Evolutionary conservation across 2,888 invertebrate species (phyloP).

Genomic region (Teinopalpus imperialis): DNA sequence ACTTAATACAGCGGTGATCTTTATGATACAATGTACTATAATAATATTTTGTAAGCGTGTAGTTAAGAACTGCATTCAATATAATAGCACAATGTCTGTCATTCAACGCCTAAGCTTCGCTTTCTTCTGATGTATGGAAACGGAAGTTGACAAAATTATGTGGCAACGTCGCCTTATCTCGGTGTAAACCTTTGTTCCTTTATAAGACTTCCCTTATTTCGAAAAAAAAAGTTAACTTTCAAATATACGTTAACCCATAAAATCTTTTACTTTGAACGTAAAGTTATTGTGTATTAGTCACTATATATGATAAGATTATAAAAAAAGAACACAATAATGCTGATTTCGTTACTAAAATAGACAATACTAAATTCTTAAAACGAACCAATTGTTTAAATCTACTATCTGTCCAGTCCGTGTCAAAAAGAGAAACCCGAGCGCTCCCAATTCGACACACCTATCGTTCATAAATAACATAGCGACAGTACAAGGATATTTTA

Average conservation of each 20-base stretch:
- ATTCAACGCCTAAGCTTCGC: slow-evolving; percentile 34
- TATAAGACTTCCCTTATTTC: slow-evolving; percentile 34
- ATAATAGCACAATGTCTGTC: slow-evolving; percentile 38
- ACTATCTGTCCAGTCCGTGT: slow-evolving; percentile 61
- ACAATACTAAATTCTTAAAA: too few relatives aligned
- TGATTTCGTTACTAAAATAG: too few relatives aligned
- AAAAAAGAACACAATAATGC: too few relatives aligned
- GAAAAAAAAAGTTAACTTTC: too few relatives aligned
- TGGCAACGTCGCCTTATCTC: slow-evolving; percentile 37
- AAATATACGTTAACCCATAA: too few relatives aligned
- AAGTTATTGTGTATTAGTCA: too few relatives aligned
- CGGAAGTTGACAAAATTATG: slow-evolving; percentile 40
- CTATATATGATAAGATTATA: too few relatives aligned
- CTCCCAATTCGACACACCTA: slow-evolving; percentile 71
- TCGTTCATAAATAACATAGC: slow-evolving; percentile 52
- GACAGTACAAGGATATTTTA: slow-evolving; percentile 29
- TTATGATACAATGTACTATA: slow-evolving; percentile 44
- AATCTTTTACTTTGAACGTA: too few relatives aligned
- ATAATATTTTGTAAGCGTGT: slow-evolving; percentile 62
- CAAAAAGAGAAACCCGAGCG: slow-evolving; percentile 55
- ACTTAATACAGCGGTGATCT: slow-evolving; percentile 40
- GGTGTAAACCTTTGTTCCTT: slow-evolving; percentile 37
- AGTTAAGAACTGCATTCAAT: slow-evolving; percentile 49
- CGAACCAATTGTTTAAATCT: slow-evolving; percentile 58
- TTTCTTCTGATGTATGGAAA: slow-evolving; percentile 32